A percentile compares a stretch with the other conserved stretches of the same genome.
phyloP scores from a whole-genome alignment of 2,888 invertebrate species.

The Drosophila villosipedis region DNA sequence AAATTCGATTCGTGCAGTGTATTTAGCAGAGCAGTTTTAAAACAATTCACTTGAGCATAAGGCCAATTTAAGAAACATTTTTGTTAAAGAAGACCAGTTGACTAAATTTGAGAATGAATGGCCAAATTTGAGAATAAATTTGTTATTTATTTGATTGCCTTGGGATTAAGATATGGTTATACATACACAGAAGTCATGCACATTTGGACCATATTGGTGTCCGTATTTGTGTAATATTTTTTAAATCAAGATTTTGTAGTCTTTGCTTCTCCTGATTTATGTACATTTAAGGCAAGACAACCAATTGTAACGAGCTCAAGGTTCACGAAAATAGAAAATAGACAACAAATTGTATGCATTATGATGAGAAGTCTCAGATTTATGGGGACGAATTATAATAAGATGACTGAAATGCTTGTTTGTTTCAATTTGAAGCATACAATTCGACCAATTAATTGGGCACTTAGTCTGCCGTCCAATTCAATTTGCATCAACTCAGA shows the following conservation, averaged over 20 bases:
- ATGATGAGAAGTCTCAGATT: slow-evolving; percentile 5
- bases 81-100: not conserved
- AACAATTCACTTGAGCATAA: not conserved
- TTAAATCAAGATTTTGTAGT: slow-evolving; percentile 12
- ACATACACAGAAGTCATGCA: not conserved
- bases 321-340: slow-evolving; percentile 13
- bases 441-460: slow-evolving; percentile 46
- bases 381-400: slow-evolving; percentile 3
- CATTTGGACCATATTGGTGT: slow-evolving; percentile 2
- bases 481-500: slow-evolving; percentile 16
- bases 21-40: not conserved
- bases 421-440: slow-evolving; percentile 19
- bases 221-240: not conserved
- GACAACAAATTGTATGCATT: not conserved
- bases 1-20: not conserved
- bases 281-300: not conserved
- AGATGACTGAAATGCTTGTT: slow-evolving; percentile 29
- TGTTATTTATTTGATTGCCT: slow-evolving; percentile 20
- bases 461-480: slow-evolving; percentile 25
- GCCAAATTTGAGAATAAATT: slow-evolving; percentile 15
- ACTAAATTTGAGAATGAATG: not conserved
- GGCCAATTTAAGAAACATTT: not conserved
- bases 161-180: not conserved
- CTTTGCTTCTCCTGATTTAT: slow-evolving; percentile 37
- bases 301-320: slow-evolving; percentile 12